Conservation (phyloP, 2,113 vertebrate species). For the Psephotus haematonotus region DNA sequence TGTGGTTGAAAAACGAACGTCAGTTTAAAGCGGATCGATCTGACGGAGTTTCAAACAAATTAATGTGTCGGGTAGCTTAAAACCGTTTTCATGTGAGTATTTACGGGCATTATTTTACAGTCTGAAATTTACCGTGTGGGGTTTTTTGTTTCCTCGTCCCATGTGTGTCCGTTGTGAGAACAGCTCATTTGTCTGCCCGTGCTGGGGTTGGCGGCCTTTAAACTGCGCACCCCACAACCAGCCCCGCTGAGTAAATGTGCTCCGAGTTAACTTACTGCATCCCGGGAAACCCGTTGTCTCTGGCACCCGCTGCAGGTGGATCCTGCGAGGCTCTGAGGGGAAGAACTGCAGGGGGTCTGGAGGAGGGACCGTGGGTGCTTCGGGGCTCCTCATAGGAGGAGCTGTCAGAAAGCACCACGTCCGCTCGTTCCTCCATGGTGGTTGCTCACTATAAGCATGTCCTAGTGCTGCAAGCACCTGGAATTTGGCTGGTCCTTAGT, state of each 20-base stretch:
- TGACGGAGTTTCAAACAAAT: neutral
- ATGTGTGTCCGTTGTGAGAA: fast-evolving
- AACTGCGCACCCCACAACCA: fast-evolving
- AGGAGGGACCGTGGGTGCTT: neutral
- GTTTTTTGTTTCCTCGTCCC: fast-evolving
- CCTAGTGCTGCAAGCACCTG: neutral
- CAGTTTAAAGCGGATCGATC: neutral
- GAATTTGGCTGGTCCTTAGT: fast-evolving
- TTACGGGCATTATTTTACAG: neutral
- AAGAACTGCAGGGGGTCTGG: neutral
- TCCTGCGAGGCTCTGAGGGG: neutral
- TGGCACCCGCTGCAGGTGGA: fast-evolving
- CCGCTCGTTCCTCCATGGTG: fast-evolving
- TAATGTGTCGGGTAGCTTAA: too few species aligned
- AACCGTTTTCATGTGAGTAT: too few species aligned
- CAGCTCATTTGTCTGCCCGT: fast-evolving
- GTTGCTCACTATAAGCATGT: fast-evolving
- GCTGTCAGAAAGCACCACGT: fast-evolving
- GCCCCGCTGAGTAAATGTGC: neutral
- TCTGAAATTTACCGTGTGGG: fast-evolving
- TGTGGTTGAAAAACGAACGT: fast-evolving
- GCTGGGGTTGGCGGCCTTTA: neutral
- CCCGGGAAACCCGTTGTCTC: neutral
- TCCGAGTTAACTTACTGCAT: fast-evolving
- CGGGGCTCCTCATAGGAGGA: neutral